Evolutionary conservation across 2,113 vertebrate species (phyloP).

Genomic region (Camelus bactrianus): DNA sequence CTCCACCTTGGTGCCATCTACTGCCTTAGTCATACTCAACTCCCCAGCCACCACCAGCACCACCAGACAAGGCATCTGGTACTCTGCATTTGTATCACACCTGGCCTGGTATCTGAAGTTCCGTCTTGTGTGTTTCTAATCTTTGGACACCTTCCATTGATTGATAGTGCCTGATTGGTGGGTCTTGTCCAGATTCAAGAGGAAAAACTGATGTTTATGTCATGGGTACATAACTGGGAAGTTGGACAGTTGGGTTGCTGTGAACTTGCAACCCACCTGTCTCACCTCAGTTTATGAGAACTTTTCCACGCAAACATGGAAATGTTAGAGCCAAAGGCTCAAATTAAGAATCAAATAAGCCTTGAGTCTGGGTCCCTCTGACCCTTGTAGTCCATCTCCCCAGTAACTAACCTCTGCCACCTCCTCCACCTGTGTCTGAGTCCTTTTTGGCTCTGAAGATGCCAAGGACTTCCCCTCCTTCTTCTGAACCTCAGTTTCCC

Average conservation of each 20-base stretch:
- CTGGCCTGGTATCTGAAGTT: neutral
- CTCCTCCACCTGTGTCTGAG: neutral
- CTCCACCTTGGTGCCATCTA: neutral
- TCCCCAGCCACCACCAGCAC: too few species aligned
- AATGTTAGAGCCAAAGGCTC: neutral
- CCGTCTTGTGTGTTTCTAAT: neutral
- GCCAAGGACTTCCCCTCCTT: neutral
- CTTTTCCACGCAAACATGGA: neutral
- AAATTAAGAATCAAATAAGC: neutral
- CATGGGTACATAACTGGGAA: neutral
- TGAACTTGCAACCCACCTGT: neutral
- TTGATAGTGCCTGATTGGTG: neutral
- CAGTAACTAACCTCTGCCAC: neutral
- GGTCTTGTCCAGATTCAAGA: neutral
- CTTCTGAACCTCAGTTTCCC: neutral
- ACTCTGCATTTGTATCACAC: rapidly evolving
- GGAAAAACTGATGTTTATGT: neutral
- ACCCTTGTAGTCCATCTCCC: neutral
- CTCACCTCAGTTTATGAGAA: neutral
- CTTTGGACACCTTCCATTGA: too few species aligned
- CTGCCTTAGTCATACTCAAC: too few species aligned
- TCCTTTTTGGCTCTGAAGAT: neutral
- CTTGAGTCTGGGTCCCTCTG: neutral
- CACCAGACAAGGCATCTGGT: neutral
- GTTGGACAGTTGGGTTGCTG: neutral